Evolutionary conservation across 2,113 vertebrate species (phyloP), one percentile per base, ranked within the genome.

Genomic region (Gallinago jamesoni): DNA sequence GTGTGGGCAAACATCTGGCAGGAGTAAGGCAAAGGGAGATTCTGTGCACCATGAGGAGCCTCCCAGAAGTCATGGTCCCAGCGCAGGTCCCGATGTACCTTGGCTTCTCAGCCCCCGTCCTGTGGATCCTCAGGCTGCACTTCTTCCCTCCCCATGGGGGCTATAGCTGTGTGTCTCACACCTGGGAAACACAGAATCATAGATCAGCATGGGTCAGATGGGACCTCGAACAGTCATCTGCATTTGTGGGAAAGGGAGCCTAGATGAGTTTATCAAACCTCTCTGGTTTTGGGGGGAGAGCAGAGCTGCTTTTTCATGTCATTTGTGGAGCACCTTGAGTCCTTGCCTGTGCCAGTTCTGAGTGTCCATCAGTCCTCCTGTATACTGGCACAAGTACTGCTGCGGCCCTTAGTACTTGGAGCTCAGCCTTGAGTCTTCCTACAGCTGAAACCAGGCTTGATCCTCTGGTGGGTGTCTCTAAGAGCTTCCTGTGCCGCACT

Each of bases 1-100:
- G 0, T 23, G 56, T 2, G 33, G 56, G 87, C 37, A 10, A 17
- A 31, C 2, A 1, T 56, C 39, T 50, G 50, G 16, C 53, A 28
- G 45, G 45, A 37, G 23, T 0, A 37, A 57, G 73, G 59, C 1
- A 1, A 18, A 12, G 45, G 57, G 63, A 27, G 30, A 24, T 22
- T 12, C 53, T 13, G 23, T 0, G 1, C 30, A 19, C 52, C 87
- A 39, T 33, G 7, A 53, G 50, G 48, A 85, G 43, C 43, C 37
- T 90, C 50, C 43, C 25, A 35, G 45, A 70, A 63, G 25, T 35
- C 0, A 5, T 1, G 18, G 21, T 4, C 48, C 48, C 48, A 48
- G 22, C 12, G 6, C 22, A 23, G 50, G 14, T 66, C 39, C 56
- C 0, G 1, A 37, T 0, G 1, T 55, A n/a, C 27, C 28, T 27